A percentile compares a stretch with the other conserved stretches of the same genome.
These are phyloP conservation scores for Acanthaster planci DNA, from an alignment of 35 echinoderm and acorn worm species.

Conservation along the genomic window DNA sequence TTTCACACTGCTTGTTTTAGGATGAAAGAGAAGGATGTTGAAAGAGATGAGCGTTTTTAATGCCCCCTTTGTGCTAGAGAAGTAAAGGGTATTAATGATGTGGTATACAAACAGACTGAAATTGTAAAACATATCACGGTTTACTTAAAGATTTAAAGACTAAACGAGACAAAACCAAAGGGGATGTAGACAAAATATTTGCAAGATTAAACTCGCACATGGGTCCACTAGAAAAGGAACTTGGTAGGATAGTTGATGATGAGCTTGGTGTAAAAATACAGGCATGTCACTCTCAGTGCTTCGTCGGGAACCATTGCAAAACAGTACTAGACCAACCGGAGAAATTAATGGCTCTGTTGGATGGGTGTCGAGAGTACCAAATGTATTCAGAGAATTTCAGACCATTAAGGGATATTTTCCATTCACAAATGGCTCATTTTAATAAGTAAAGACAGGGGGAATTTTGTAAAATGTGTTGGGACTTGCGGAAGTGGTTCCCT, in stretches of 20 bases:
- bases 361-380: too few relatives aligned
- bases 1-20: neutral
- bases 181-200: neutral
- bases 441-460: neutral
- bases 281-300: constrained; percentile 63
- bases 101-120: neutral
- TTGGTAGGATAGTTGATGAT: neutral
- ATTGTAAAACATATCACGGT: neutral
- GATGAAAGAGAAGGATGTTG: neutral
- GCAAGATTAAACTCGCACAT: neutral
- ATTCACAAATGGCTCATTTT: too few relatives aligned
- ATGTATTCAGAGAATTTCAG: too few relatives aligned
- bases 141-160: neutral
- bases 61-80: neutral
- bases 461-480: neutral
- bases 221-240: neutral
- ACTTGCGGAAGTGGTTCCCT: constrained; percentile 27
- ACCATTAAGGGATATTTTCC: too few relatives aligned
- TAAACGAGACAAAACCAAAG: neutral
- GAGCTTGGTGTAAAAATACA: constrained; percentile 18
- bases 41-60: neutral
- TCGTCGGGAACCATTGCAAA: constrained; percentile 62
- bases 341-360: neutral
- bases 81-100: neutral
- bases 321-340: neutral